Percentiles rank a stretch among this genome's conserved stretches.
Evolutionary conservation across 2,797 vertebrate species (phyloP).

Genomic region (Microcaecilia unicolor): DNA sequence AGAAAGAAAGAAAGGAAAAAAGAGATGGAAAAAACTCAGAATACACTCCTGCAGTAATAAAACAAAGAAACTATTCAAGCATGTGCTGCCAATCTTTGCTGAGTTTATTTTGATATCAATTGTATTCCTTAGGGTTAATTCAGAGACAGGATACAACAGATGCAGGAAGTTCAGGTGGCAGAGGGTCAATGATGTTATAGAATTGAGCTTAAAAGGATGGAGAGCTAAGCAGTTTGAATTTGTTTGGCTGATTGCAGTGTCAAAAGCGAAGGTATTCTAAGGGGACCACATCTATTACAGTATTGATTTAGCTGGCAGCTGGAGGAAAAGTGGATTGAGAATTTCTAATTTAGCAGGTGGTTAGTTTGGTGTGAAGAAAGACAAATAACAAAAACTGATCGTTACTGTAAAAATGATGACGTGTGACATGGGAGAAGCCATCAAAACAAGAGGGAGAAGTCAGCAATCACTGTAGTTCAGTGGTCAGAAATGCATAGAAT

Average conservation of each 20-base stretch:
- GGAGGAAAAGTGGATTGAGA: conserved; percentile 25
- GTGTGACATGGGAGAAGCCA: background rate
- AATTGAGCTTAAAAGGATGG: conserved; percentile 5
- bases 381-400: conserved; percentile 1
- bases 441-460: background rate
- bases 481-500: background rate
- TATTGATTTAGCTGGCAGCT: conserved; percentile 52
- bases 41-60: background rate
- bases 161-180: conserved; percentile 3
- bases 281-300: conserved; percentile 42
- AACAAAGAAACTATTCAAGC: background rate
- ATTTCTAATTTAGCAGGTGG: conserved; percentile 37
- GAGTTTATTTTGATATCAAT: background rate
- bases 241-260: conserved; percentile 47
- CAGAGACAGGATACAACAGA: background rate
- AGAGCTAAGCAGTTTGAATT: conserved; percentile 15
- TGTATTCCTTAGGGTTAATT: conserved; percentile 8
- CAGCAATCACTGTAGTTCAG: background rate
- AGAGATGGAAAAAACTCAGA: no score
- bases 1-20: no score
- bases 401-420: background rate
- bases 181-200: conserved; percentile 10
- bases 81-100: background rate
- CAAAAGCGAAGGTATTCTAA: conserved; percentile 36
- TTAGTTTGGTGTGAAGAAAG: conserved; percentile 1